Evolutionary conservation across 2,113 vertebrate species (phyloP), one percentile per base, ranked within the genome.

Genomic region (Amphilophus citrinellus): DNA sequence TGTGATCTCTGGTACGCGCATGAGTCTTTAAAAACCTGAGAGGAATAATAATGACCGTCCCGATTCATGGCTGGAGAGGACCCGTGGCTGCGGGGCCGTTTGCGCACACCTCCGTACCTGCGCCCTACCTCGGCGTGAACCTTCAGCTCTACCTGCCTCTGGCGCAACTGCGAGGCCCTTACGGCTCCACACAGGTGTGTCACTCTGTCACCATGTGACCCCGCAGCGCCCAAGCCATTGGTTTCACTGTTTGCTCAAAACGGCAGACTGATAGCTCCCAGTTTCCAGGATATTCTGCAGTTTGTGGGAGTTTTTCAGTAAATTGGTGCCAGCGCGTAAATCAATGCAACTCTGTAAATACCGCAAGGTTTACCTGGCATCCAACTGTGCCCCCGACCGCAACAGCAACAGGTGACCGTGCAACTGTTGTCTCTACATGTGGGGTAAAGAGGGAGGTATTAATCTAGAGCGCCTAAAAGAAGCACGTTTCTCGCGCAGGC

Each of bases 11-110:
- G 98, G 89, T 97, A 99, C 7, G 95, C 96, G 14, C 97, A 99
- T 2, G 98, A 91, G 80, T 99, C 98, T 93, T 98, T 99, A 94
- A 98, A 99, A 77, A 98, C 95, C 87, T 97, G 97, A 71, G 97
- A 90, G 39, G 97, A 94, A 84, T 97, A 99, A 91, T 96, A 99
- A 63, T 97, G 97, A 66, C 98, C 97, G 84, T 99, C 97, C 80
- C 97, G 93, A 93, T 99, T 97, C 98, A 99, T 99, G 97, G 94
- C 94, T 95, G 89, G 88, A 73, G 89, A 85, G 79, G 87, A 90
- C 81, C 91, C 77, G 90, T 84, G 87, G 89, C 37, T 65, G 58
- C 47, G 63, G 73, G 37, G 75, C 82, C 85, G 79, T 81, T 32
- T 63, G 78, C 75, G 83, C 84, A 84, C 87, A 89, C 88, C 87